Base-by-base conservation (phyloP, 2,797 vertebrate species). In the Caiman crocodilus region DNA sequence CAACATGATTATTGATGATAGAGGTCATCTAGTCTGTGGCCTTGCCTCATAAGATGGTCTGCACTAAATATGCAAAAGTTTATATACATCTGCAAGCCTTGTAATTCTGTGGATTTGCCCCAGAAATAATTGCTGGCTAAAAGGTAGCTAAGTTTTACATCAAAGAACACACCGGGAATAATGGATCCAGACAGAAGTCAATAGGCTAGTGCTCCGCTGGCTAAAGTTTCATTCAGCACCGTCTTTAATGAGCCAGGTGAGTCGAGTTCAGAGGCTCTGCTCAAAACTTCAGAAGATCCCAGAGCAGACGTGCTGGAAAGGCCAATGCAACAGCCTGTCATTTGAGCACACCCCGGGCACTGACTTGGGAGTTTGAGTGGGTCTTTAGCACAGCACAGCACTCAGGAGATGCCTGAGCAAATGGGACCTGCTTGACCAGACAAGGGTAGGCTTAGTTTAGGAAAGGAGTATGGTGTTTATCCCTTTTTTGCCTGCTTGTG, bases 401-500 rank as follows among this genome's bases (percentile, higher is more conserved):
- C 15, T 23, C 55, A 58, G 12, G 5, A 87, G 87, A 1, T 3
- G 30, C 26, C 25, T 78, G 2, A 23, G 8, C 55, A 79, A 75
- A 77, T 42, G 42, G 9, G 71, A 75, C 5, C 4, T 9, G 26
- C 3, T 0, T 42, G 81, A 84, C 17, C 69, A 4, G 60, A 21
- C 13, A 69, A 71, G 7, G 25, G 16, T 50, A 16, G 84, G 12
- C 25, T 76, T 78, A 61, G 57, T 32, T 77, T 56, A 74, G 16
- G 3, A 35, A 35, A 35, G 35, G 35, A 82, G 1, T 14, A 56
- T 0, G 0, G 4, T 14, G 55, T 78, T 67, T 1, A 80, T 0
- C 58, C 1, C 6, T 69, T 84, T 67, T 20, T 26, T 80, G 57
- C 60, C 58, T 21, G 67, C 7, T 56, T 77, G 2, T 16, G 0